These are phyloP conservation scores for Ptyas mucosa DNA, from an alignment of 2,113 vertebrate species.

Conservation along the genomic window DNA sequence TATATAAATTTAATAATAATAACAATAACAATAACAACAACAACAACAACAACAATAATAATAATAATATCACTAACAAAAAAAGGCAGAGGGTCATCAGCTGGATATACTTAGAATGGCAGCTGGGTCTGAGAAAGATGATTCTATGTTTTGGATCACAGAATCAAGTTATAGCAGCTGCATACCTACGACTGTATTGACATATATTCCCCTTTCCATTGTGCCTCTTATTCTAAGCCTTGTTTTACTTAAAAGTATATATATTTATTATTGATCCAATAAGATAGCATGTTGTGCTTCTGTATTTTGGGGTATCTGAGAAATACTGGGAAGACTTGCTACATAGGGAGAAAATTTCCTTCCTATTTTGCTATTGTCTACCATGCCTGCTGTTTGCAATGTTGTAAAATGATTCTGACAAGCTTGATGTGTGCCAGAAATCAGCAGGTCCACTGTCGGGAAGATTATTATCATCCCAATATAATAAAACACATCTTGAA, in stretches of 20 bases:
- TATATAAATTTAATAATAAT: too few relatives aligned
- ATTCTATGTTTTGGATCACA: not conserved
- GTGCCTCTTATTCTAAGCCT: not conserved
- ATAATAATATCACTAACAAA: not conserved
- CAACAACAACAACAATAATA: too few relatives aligned
- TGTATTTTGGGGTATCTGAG: constrained; percentile 19
- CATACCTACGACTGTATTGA: not conserved
- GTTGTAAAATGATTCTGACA: constrained; percentile 51
- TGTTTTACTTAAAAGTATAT: not conserved
- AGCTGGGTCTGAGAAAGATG: not conserved
- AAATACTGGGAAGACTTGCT: constrained; percentile 22
- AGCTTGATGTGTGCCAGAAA: constrained; percentile 57
- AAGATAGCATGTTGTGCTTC: not conserved
- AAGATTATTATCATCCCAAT: constrained; percentile 58
- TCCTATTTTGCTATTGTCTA: constrained; percentile 50
- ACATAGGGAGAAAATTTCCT: constrained; percentile 50
- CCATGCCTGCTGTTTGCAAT: constrained; percentile 57
- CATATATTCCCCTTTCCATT: not conserved
- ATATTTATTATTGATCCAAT: not conserved
- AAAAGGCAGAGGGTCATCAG: not conserved
- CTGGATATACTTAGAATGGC: not conserved
- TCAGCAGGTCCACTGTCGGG: constrained; percentile 50
- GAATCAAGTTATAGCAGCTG: not conserved
- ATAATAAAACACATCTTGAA: constrained; percentile 59
- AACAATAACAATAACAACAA: too few relatives aligned